Percentiles rank a stretch among this genome's conserved stretches.
Evolutionary conservation across 2,888 invertebrate species (phyloP).

Genomic region (Alloplasta piceator): DNA sequence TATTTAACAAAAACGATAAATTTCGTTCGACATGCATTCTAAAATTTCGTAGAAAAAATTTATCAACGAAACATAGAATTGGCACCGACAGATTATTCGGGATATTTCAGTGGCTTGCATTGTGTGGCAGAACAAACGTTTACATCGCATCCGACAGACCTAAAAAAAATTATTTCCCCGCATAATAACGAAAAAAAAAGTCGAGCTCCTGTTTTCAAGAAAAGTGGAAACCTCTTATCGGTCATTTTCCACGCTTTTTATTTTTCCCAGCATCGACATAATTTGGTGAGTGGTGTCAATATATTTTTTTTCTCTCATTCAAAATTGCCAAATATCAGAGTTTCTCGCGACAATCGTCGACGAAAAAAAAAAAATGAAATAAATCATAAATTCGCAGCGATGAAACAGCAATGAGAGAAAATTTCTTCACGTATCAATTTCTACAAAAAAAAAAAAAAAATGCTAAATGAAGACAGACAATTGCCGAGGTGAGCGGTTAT

Average conservation of each 20-base stretch:
- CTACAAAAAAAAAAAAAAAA: slow-evolving; percentile 55
- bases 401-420: slow-evolving; percentile 54
- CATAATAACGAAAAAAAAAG: background rate
- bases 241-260: background rate
- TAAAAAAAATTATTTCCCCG: slow-evolving; percentile 12
- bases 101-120: slow-evolving; percentile 74
- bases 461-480: slow-evolving; percentile 42
- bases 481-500: slow-evolving; percentile 56
- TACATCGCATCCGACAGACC: slow-evolving; percentile 38
- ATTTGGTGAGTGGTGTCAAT: slow-evolving; percentile 61
- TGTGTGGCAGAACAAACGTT: slow-evolving; percentile 70
- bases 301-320: slow-evolving; percentile 41
- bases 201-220: background rate
- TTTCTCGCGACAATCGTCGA: slow-evolving; percentile 71
- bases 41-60: slow-evolving; percentile 14
- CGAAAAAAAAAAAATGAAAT: slow-evolving; percentile 44
- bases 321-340: slow-evolving; percentile 76
- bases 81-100: slow-evolving; percentile 39
- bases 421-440: slow-evolving; percentile 22
- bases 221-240: background rate
- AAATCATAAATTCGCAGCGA: slow-evolving; percentile 51
- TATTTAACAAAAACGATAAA: slow-evolving; percentile 6
- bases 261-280: slow-evolving; percentile 33
- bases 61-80: slow-evolving; percentile 42
- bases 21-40: slow-evolving; percentile 54